Evolutionary conservation across 1,140 invertebrate genomes (phyloP).

Genomic region (Lucilia cuprina): DNA sequence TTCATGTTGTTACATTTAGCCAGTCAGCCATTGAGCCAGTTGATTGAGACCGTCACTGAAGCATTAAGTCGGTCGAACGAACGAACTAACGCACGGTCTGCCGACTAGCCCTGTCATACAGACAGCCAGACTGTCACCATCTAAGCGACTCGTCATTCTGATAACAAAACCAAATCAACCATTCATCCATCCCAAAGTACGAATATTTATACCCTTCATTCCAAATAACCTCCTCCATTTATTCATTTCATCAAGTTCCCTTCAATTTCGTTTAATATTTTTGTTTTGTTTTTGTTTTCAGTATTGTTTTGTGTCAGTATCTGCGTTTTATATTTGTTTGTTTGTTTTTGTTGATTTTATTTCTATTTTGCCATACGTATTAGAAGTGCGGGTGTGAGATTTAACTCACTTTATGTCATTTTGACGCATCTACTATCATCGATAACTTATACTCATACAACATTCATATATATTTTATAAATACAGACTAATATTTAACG

Average conservation of each 20-base stretch:
- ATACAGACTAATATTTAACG: neutral
- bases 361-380: neutral
- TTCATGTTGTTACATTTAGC: neutral
- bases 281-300: neutral
- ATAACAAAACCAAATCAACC: neutral
- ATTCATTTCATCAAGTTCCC: neutral
- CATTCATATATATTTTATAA: neutral
- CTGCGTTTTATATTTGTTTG: conserved; percentile 4
- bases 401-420: conserved; percentile 1
- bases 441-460: neutral
- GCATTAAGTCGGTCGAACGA: neutral
- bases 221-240: neutral
- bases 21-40: neutral
- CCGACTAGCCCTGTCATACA: no score
- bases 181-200: neutral
- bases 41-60: neutral
- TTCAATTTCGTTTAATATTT: neutral
- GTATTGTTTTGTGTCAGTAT: neutral
- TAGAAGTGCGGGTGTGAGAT: conserved; percentile 4
- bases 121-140: neutral
- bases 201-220: neutral
- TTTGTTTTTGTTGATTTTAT: neutral
- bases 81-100: no score
- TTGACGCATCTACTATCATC: conserved; percentile 3
- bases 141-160: neutral